Base-by-base conservation (phyloP, 2,797 vertebrate genomes). In the Rhynchonycteris naso region DNA sequence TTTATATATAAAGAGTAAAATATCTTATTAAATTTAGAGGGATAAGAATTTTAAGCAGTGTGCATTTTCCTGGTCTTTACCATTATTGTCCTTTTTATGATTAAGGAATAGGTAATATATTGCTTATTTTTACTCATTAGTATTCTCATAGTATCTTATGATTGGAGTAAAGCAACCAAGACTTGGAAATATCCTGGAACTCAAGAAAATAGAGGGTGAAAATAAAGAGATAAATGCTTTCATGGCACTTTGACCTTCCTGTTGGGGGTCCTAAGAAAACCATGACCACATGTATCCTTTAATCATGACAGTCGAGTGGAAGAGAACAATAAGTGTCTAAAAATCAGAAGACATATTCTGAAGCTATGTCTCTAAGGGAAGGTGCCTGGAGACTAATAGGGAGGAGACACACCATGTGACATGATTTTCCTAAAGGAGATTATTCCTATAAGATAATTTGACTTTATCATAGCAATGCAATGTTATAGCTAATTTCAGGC, bases 41-140 rank as follows among this genome's bases (percentile, higher is more conserved):
- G 26, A 68, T n/a, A 43, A 33, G 12, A 68, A 63, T 94, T 71
- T 75, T 26, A 88, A 35, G 14, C 21, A 38, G 5, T 76, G 30
- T 52, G 2, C 16, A 43, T 61, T 72, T 96, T 72, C 35, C 43
- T 72, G 47, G 7, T 6, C 50, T 88, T 18, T 71, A 33, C 18
- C 5, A 11, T 74, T 82, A 54, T 8, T 90, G 7, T 18, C 76
- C 28, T 88, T 94, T 89, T 72, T 18, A 66, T 69, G 38, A 88
- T n/a, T 88, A 38, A 56, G 15, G 22, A 82, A 79, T 65, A 80
- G 61, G 2, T 71, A 92, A 69, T 43, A 7, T 5, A 47, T 54
- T 78, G 7, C 2, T 15, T 61, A 22, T 47, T 63, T 75, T 75
- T 88, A 58, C 13, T 59, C 19, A 66, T 86, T 69, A 86, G 79